Conservation (phyloP, 2,888 invertebrate genomes). For the Norana najaformis region DNA sequence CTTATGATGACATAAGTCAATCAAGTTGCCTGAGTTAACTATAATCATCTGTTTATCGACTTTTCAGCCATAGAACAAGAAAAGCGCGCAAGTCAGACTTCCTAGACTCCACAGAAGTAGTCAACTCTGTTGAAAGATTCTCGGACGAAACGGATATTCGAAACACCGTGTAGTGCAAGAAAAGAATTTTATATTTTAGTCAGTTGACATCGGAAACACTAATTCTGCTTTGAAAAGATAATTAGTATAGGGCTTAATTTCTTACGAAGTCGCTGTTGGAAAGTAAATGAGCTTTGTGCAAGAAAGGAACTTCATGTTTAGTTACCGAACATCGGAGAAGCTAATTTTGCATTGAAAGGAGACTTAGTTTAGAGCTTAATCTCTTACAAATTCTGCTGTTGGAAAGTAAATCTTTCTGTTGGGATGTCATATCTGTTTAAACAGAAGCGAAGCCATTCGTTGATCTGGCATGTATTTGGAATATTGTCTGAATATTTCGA, state of each 20-base stretch:
- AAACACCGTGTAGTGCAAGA: background rate
- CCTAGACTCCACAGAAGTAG: background rate
- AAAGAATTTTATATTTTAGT: background rate
- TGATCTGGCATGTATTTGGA: background rate
- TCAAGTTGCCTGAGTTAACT: background rate
- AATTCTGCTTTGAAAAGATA: background rate
- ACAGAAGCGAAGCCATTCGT: background rate
- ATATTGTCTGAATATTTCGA: background rate
- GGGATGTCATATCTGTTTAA: background rate
- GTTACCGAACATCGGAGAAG: background rate
- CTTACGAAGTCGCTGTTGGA: background rate
- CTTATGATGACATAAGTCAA: background rate
- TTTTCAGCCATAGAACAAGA: conserved; percentile 34
- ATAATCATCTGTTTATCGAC: background rate
- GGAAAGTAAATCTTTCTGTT: background rate
- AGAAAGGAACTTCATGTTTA: background rate
- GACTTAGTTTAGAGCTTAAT: conserved; percentile 13
- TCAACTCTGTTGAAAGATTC: no score
- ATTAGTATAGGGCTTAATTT: background rate
- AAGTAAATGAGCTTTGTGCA: background rate
- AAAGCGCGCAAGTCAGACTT: conserved; percentile 29
- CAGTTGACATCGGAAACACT: background rate
- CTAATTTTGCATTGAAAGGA: background rate
- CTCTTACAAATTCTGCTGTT: background rate
- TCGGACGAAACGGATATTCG: background rate